Conservation (phyloP, 1,140 invertebrate genomes). For the Drosophila nebulosa region DNA sequence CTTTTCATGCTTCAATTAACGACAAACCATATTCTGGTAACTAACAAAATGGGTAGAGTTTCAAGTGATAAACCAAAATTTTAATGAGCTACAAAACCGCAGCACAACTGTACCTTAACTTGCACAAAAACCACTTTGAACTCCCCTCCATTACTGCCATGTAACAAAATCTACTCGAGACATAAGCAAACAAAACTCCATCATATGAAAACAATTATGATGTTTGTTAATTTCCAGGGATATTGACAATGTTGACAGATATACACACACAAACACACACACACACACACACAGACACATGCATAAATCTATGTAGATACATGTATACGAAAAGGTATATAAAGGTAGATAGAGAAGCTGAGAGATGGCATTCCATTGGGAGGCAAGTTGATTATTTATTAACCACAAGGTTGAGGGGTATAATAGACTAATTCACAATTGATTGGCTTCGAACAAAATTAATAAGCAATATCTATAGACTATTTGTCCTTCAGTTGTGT, state of each 20-base stretch:
- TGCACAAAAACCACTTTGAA: constrained; percentile 14
- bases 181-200: constrained; percentile 31
- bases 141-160: background rate
- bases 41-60: background rate
- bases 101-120: constrained; percentile 6
- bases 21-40: background rate
- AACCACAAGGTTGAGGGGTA: background rate
- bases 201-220: constrained; percentile 31
- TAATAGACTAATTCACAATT: constrained; percentile 2
- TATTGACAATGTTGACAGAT: background rate
- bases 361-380: background rate
- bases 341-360: background rate
- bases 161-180: constrained; percentile 29
- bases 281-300: background rate
- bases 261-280: background rate
- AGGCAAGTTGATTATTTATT: background rate
- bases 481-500: background rate
- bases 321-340: background rate
- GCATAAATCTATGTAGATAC: background rate
- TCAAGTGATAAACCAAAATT: constrained; percentile 24
- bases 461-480: background rate
- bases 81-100: constrained; percentile 42
- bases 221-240: constrained; percentile 27
- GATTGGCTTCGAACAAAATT: constrained; percentile 13
- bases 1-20: background rate